Base-by-base conservation (phyloP, 2,888 invertebrate genomes). In the Punctoribates punctum region DNA sequence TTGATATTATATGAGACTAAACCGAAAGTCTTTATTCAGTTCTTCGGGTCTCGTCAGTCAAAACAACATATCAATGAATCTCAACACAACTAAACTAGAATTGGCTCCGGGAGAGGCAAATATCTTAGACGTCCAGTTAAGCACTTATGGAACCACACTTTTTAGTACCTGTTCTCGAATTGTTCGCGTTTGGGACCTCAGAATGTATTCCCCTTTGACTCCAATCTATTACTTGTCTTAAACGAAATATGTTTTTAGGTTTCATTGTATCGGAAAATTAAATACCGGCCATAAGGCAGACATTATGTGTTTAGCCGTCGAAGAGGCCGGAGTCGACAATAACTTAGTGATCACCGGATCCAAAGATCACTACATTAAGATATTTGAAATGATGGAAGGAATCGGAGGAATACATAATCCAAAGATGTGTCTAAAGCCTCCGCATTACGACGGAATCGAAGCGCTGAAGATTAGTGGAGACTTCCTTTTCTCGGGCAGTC, bases 391-490 rank as follows among this genome's bases (percentile, higher is more conserved):
- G 60, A 81, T 82, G 77, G 83, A 84, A 67, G 84, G 83, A 65
- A 82, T 83, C 48, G 81, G 81, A 34, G 85, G 86, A n/a, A 86
- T 88, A 80, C 84, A 87, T 73, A 84, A 85, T 81, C 88, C 88
- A 79, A 85, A 89, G 46, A 87, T 88, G 75, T 88, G 90, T 81
- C 85, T 92, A 77, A 89, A 90, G 81, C 94, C 94, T 17, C 94
- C 94, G 8, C 94, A 94, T 85, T 94, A 94, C 84, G 94, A 94
- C 84, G 94, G 93, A 34, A 91, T 94, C 75, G 91, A 93, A 83
- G 90, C 91, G 62, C 86, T 94, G 72, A 89, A 90, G 46, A 85
- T 91, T 74, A 84, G 85, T 78, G 89, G 88, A 46, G 86, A 88
- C 79, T 87, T 87, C 20, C 86, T 94, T 25, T 94, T 92, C 86